phyloP scores from a whole-genome alignment of 1,140 invertebrate species.

The Pseudobourletiella spinata region DNA sequence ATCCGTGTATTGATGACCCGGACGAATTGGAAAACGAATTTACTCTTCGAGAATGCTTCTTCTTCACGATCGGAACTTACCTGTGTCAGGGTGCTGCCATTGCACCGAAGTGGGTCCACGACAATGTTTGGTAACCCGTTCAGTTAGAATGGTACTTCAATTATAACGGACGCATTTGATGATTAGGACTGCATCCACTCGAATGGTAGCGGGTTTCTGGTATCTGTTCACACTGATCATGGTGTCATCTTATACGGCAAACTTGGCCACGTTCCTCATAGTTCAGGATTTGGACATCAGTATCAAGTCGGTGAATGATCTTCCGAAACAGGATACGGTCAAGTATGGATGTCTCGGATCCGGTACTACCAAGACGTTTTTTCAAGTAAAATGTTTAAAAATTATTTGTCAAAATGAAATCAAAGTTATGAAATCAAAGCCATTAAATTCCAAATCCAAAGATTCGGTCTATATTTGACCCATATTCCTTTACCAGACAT shows the following conservation, averaged over 20 bases:
- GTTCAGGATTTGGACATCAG: constrained; percentile 93
- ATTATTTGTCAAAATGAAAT: background rate
- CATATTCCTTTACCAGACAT: constrained; percentile 60
- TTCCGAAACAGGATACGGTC: constrained; percentile 92
- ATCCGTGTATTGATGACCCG: constrained; percentile 66
- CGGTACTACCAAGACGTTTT: constrained; percentile 85
- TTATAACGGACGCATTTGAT: background rate
- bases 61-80: constrained; percentile 86
- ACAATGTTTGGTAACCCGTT: background rate
- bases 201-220: constrained; percentile 60
- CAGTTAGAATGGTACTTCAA: background rate
- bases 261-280: constrained; percentile 92
- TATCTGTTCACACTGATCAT: constrained; percentile 98
- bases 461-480: background rate
- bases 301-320: constrained; percentile 89
- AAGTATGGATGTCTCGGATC: constrained; percentile 90
- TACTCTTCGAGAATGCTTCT: constrained; percentile 83
- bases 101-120: constrained; percentile 59
- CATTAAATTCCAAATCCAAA: background rate
- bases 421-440: background rate
- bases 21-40: constrained; percentile 81
- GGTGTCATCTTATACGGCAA: constrained; percentile 98
- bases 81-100: constrained; percentile 50
- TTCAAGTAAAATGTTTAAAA: constrained; percentile 57
- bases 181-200: background rate